phyloP scores from a whole-genome alignment of 2,113 vertebrate genomes.

The Leucoraja erinaceus region DNA sequence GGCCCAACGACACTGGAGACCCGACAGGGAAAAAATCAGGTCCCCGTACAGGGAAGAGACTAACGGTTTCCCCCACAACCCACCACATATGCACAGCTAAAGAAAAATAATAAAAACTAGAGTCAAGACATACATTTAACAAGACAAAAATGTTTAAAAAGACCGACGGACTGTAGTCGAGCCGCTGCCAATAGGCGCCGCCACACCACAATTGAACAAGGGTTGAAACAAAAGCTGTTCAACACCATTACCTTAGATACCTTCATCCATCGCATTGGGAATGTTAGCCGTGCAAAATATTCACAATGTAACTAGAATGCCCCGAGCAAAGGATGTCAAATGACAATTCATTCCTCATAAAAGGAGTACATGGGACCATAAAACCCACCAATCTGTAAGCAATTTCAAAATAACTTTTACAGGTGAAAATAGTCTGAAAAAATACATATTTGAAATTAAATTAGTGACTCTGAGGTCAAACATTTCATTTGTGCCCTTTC shows the following conservation, averaged over 20 bases:
- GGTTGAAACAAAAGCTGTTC: not conserved
- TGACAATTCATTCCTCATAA: constrained; percentile 13
- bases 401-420: not conserved
- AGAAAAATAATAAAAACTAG: no score
- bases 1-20: no score
- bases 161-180: no score
- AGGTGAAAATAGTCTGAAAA: not conserved
- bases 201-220: no score
- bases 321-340: not conserved
- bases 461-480: not conserved
- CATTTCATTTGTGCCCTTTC: not conserved
- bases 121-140: no score
- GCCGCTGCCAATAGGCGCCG: no score
- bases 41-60: no score
- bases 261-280: not conserved
- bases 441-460: not conserved
- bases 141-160: no score
- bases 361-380: not conserved
- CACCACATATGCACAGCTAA: no score
- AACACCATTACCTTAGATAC: not conserved
- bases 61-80: no score
- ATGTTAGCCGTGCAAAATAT: not conserved
- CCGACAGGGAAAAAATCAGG: no score
- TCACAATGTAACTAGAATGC: not conserved
- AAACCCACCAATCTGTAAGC: not conserved